Evolutionary conservation across 2,888 invertebrate genomes (phyloP).

Genomic region (Spodoptera picta): DNA sequence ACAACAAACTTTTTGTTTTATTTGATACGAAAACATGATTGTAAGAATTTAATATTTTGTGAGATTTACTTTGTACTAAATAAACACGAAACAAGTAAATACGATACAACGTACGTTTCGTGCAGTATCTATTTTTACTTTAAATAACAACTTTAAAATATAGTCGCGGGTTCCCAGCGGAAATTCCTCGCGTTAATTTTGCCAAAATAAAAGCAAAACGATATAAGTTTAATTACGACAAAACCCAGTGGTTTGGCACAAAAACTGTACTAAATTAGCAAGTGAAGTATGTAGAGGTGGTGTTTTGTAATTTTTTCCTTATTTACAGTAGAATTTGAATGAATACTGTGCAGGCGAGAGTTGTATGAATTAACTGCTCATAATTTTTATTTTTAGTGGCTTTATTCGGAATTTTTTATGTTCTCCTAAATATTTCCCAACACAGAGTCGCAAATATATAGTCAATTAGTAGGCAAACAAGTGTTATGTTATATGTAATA

Average conservation of each 20-base stretch:
- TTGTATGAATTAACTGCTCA: background rate
- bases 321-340: constrained; percentile 5
- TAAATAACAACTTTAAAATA: constrained; percentile 24
- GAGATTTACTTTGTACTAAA: background rate
- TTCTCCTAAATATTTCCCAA: background rate
- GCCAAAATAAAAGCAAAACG: constrained; percentile 49
- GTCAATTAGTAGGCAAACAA: too few species aligned
- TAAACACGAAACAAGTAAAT: background rate
- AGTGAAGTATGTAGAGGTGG: constrained; percentile 8
- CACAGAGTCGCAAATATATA: too few species aligned
- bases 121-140: constrained; percentile 27
- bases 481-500: too few species aligned
- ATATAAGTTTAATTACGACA: constrained; percentile 53
- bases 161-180: constrained; percentile 27
- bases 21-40: too few species aligned
- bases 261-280: constrained; percentile 48
- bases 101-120: background rate
- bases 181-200: constrained; percentile 48
- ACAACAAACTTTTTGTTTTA: too few species aligned
- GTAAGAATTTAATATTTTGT: too few species aligned
- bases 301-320: constrained; percentile 6
- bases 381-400: background rate
- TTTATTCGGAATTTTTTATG: background rate
- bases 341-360: background rate
- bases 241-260: constrained; percentile 44